phyloP scores from a whole-genome alignment of 2,888 invertebrate genomes.

The Noctua janthina region DNA sequence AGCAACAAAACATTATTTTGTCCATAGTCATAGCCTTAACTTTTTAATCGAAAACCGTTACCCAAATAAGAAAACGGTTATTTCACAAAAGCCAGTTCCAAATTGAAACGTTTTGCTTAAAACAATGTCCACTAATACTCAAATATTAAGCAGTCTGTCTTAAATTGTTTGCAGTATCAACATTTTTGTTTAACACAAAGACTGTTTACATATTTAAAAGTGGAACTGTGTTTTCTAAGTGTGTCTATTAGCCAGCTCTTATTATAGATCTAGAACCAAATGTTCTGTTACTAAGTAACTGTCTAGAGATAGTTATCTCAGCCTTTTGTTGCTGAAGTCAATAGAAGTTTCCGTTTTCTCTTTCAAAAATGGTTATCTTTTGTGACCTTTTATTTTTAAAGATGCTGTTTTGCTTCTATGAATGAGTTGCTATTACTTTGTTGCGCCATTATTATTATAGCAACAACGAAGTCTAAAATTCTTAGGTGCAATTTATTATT shows the following conservation, averaged over 20 bases:
- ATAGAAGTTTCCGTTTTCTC: not conserved
- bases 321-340: not conserved
- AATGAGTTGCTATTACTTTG: not conserved
- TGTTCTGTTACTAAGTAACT: not conserved
- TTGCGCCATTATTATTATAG: not conserved
- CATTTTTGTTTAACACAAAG: slow-evolving; percentile 55
- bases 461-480: not conserved
- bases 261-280: slow-evolving; percentile 7
- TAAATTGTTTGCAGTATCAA: slow-evolving; percentile 59
- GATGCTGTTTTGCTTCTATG: not conserved
- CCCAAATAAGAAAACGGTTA: not conserved
- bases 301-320: not conserved
- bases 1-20: not conserved
- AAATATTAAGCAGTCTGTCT: slow-evolving; percentile 55
- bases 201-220: slow-evolving; percentile 53
- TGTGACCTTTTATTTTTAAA: not conserved
- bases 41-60: not conserved
- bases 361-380: not conserved
- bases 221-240: slow-evolving; percentile 28
- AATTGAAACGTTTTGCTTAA: not conserved
- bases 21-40: not conserved
- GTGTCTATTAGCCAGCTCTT: slow-evolving; percentile 13
- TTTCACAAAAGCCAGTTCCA: not conserved
- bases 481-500: not conserved
- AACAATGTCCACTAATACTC: slow-evolving; percentile 41